Base-by-base conservation (phyloP, 2,797 vertebrate genomes). In the Sternotherus odoratus region DNA sequence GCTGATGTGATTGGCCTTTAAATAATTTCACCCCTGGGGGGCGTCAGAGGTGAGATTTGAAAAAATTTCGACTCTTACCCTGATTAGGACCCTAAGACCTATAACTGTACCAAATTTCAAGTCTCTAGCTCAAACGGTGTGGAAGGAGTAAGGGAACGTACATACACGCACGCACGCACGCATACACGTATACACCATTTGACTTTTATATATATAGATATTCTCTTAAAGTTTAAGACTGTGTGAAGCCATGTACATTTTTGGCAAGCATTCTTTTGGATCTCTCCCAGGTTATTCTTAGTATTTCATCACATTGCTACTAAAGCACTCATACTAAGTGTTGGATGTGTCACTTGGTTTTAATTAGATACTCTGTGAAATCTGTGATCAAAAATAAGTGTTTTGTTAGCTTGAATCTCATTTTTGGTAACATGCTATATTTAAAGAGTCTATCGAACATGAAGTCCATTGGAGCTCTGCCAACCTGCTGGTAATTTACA, bases 321-420 rank as follows among this genome's bases (percentile, higher is more conserved):
- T 95, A 85, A 95, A 92, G 56, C 69, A 85, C 39, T 96, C 54
- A 95, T 88, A 94, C 85, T 89, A 91, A 96, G 56, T 87, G 94
- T 86, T 96, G 95, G 95, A 95, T 96, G 93, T 93, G 87, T 95
- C 94, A 94, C 95, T 96, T 96, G 88, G 88, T 96, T 96, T 94
- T 96, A 96, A 97, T 96, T 96, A 96, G 89, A 94, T 94, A 91
- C 28, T 78, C 95, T 96, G 87, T 87, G 93, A 96, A 95, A 94
- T 93, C 90, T 94, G 86, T 94, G 69, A 92, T 56, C 81, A 77
- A 89, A 87, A 92, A 92, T 77, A 84, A 80, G 69, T 84, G 90
- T 60, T 95, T 96, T 94, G 91, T 87, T 94, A 95, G 96, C 95
- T 94, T 87, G 91, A 95, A 95, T 97, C 91, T 94, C 92, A 94